Evolutionary conservation across 2,888 invertebrate genomes (phyloP).

Genomic region (Laspeyria flexula): DNA sequence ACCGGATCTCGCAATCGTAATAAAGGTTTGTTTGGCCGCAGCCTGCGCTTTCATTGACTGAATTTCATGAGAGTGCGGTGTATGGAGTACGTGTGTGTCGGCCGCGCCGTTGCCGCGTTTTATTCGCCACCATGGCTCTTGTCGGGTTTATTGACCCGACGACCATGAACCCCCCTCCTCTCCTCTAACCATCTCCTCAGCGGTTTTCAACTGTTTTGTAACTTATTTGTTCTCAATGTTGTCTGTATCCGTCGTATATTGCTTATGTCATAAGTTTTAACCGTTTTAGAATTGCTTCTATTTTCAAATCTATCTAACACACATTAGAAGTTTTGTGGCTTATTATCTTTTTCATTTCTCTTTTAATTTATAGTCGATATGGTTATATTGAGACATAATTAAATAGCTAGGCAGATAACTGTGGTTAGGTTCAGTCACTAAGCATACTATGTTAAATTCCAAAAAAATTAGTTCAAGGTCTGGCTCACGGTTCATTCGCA

Average conservation of each 20-base stretch:
- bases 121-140: conserved; percentile 59
- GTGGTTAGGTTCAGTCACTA: too few relatives aligned
- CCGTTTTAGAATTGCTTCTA: neutral
- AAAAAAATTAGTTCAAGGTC: too few relatives aligned
- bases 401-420: too few relatives aligned
- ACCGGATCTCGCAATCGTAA: conserved; percentile 33
- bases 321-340: too few relatives aligned
- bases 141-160: conserved; percentile 73
- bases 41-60: conserved; percentile 52
- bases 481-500: too few relatives aligned
- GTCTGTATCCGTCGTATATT: conserved; percentile 11
- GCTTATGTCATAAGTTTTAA: conserved; percentile 6
- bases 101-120: conserved; percentile 44
- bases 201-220: conserved; percentile 45
- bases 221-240: conserved; percentile 52
- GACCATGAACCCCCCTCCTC: conserved; percentile 72
- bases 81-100: conserved; percentile 43
- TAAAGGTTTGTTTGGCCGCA: conserved; percentile 40
- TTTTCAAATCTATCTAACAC: neutral
- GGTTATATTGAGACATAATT: too few relatives aligned
- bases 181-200: conserved; percentile 27
- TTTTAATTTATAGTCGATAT: too few relatives aligned
- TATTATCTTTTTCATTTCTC: too few relatives aligned
- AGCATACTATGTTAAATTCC: too few relatives aligned
- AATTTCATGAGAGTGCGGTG: conserved; percentile 49